Conservation (phyloP, 2,888 invertebrate genomes). For the Luperina testacea region DNA sequence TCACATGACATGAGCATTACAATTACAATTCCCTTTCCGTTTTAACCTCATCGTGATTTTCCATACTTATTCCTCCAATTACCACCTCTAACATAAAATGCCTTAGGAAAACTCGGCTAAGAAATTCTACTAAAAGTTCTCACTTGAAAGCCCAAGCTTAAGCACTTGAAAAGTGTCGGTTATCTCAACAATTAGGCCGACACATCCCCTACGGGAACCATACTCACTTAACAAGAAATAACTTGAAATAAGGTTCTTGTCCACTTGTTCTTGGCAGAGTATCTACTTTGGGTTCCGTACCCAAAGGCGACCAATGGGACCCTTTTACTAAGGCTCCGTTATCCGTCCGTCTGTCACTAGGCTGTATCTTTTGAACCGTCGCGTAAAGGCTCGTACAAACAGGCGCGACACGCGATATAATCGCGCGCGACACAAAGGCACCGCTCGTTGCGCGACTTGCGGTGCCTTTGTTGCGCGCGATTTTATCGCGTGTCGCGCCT, state of each 20-base stretch:
- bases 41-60: neutral
- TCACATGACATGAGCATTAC: neutral
- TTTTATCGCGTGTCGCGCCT: too few relatives aligned
- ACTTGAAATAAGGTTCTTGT: slow-evolving; percentile 31
- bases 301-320: neutral
- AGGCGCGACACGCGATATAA: too few relatives aligned
- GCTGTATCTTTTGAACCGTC: neutral
- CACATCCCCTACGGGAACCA: slow-evolving; percentile 60
- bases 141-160: slow-evolving; percentile 28
- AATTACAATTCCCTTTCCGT: neutral
- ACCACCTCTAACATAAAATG: neutral
- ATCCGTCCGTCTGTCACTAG: neutral
- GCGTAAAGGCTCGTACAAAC: too few relatives aligned
- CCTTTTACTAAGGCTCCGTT: neutral
- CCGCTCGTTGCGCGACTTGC: too few relatives aligned
- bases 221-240: slow-evolving; percentile 57
- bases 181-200: slow-evolving; percentile 69
- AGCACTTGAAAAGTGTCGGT: slow-evolving; percentile 57
- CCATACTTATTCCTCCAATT: neutral
- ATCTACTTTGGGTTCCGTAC: slow-evolving; percentile 12
- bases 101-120: slow-evolving; percentile 1
- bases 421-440: too few relatives aligned
- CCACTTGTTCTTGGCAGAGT: slow-evolving; percentile 26
- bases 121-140: slow-evolving; percentile 37
- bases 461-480: too few relatives aligned